Evolutionary conservation across 2,797 vertebrate genomes (phyloP).

Genomic region (Pagetopsis macropterus): DNA sequence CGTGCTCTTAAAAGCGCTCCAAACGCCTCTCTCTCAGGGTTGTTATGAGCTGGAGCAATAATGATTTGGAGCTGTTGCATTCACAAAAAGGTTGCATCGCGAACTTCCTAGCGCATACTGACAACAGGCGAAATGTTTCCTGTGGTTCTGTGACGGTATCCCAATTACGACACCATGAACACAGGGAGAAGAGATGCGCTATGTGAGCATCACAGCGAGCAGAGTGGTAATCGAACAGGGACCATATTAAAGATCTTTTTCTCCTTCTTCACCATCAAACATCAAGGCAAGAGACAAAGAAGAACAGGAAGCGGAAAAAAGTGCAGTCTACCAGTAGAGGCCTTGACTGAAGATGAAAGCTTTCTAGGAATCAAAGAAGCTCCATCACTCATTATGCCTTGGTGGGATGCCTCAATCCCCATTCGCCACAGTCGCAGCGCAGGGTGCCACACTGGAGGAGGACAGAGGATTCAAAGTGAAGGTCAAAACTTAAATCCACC

Average conservation of each 20-base stretch:
- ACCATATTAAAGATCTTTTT: constrained; percentile 67
- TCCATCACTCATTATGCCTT: constrained; percentile 77
- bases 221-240: constrained; percentile 62
- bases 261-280: constrained; percentile 70
- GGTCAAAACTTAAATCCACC: constrained; percentile 41
- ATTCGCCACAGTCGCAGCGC: constrained; percentile 51
- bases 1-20: constrained; percentile 71
- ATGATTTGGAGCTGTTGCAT: constrained; percentile 65
- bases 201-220: constrained; percentile 48
- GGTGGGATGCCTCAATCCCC: constrained; percentile 68
- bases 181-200: constrained; percentile 38
- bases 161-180: constrained; percentile 70
- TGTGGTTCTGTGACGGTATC: constrained; percentile 60
- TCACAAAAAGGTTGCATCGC: constrained; percentile 43
- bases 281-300: constrained; percentile 77
- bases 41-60: constrained; percentile 64
- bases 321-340: constrained; percentile 69
- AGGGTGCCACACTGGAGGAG: constrained; percentile 43
- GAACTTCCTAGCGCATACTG: constrained; percentile 54
- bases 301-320: constrained; percentile 70
- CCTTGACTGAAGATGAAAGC: constrained; percentile 80
- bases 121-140: constrained; percentile 69
- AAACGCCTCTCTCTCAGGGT: constrained; percentile 67
- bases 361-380: constrained; percentile 75
- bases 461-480: constrained; percentile 51